phyloP scores from a whole-genome alignment of 1,140 invertebrate species.

The Macrosteles quadrilineatus region DNA sequence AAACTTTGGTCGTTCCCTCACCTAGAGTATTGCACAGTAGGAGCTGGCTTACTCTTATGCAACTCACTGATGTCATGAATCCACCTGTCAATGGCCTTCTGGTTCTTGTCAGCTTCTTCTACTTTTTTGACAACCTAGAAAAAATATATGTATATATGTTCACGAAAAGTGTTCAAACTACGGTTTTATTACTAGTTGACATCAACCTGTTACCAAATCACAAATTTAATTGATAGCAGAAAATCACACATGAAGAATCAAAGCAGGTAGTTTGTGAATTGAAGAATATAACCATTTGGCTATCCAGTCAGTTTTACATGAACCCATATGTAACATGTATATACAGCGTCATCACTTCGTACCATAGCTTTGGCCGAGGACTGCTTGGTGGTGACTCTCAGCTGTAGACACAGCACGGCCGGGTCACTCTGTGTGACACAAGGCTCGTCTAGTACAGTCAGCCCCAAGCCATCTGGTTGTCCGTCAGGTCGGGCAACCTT shows the following conservation, averaged over 20 bases:
- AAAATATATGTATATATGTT: too few species aligned
- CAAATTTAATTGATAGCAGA: too few species aligned
- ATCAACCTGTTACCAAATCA: too few species aligned
- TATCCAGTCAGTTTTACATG: too few species aligned
- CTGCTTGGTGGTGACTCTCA: slow-evolving; percentile 81
- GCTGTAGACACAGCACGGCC: slow-evolving; percentile 88
- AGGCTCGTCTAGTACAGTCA: slow-evolving; percentile 92
- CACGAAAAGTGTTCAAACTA: too few species aligned
- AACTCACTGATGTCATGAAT: slow-evolving; percentile 90
- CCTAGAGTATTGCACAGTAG: slow-evolving; percentile 81
- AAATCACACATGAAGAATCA: too few species aligned
- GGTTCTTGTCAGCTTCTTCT: slow-evolving; percentile 81
- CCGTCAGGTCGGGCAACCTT: slow-evolving; percentile 85
- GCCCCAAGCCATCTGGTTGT: slow-evolving; percentile 70
- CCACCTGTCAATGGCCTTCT: slow-evolving; percentile 90
- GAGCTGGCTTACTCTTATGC: slow-evolving; percentile 81
- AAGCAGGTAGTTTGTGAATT: too few species aligned
- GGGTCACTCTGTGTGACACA: slow-evolving; percentile 93
- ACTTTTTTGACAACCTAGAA: slow-evolving; percentile 79
- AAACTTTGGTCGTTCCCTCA: too few species aligned
- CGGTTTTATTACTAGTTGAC: too few species aligned
- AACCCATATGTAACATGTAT: too few species aligned
- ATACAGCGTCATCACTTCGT: too few species aligned
- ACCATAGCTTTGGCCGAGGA: slow-evolving; percentile 55
- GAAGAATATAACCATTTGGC: too few species aligned